phyloP scores from a whole-genome alignment of 2,113 vertebrate species.

The Nothoprocta perdicaria region DNA sequence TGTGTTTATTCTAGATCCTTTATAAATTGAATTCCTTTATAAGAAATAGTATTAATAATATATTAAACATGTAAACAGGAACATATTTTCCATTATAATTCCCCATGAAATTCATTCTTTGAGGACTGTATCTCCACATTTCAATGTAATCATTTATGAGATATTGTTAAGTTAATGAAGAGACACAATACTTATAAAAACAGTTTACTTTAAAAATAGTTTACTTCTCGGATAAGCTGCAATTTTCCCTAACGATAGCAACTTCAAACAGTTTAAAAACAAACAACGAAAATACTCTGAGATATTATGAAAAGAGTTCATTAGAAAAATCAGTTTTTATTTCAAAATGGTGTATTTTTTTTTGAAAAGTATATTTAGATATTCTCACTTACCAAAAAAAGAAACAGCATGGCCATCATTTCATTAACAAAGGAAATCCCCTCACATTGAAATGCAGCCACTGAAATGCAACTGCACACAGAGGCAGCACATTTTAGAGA shows the following conservation, averaged over 20 bases:
- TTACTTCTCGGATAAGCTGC: background rate
- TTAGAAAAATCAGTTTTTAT: background rate
- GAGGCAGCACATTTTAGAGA: conserved; percentile 42
- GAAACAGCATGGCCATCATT: background rate
- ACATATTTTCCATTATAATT: background rate
- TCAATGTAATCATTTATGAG: background rate
- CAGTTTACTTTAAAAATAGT: background rate
- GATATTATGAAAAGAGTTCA: background rate
- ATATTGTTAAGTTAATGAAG: background rate
- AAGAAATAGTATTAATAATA: conserved; percentile 51
- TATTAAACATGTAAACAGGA: conserved; percentile 42
- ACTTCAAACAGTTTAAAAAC: background rate
- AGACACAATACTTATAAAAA: background rate
- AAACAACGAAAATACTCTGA: background rate
- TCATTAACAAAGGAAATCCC: conserved; percentile 23
- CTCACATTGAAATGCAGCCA: background rate
- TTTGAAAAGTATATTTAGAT: background rate
- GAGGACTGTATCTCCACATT: background rate
- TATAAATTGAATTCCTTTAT: conserved; percentile 23
- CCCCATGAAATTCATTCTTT: background rate
- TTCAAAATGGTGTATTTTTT: background rate
- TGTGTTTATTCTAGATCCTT: conserved; percentile 33
- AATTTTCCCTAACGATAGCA: background rate
- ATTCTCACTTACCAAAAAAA: background rate
- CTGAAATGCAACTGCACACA: background rate